Evolutionary conservation across 1,140 invertebrate species (phyloP), one percentile per base, ranked within the genome.

Genomic region (Hestina assimilis): DNA sequence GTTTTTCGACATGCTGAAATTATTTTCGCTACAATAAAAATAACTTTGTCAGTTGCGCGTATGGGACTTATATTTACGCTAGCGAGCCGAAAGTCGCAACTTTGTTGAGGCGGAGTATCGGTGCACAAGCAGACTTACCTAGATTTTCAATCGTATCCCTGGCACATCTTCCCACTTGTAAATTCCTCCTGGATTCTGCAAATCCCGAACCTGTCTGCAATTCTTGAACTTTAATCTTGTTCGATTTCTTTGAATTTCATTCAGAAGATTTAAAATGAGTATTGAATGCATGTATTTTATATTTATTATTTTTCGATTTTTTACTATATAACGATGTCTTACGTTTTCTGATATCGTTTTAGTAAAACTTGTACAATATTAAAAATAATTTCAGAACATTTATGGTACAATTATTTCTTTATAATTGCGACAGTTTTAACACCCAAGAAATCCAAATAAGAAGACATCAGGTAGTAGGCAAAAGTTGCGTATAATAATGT

Each of bases 181-280:
- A 65, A 65, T 65, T 65, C 63, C 58, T 53, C 58, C 52, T 65
- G 53, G 58, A 56, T 61, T 61, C 53, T 45, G 40, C 43, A 57
- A 56, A 65, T 55, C 53, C 48, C 58, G 47, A 57, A 54, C 58
- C 63, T 56, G 63, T 65, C 57, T 61, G 45, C 52, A 52, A 60
- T 57, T 61, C 47, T 55, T 52, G 52, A 64, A 60, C 57, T 64
- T 64, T 52, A 64, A 60, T 64, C 62, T 64, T 64, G 57, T 60
- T 64, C 47, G 41, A 55, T 64, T 55, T 48, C 40, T 43, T 51
- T 23, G 40, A 40, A 31, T 42, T 41, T 48, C 38, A 26, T 40
- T 21, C 43, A 15, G 29, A 38, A 28, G 52, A 38, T 45, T 46
- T 55, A 46, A 29, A 48, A 47, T 56, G 43, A 21, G 31, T 24